Evolutionary conservation across 2,888 invertebrate genomes (phyloP), one percentile per base, ranked within the genome.

Genomic region (Plagodis pulveraria): DNA sequence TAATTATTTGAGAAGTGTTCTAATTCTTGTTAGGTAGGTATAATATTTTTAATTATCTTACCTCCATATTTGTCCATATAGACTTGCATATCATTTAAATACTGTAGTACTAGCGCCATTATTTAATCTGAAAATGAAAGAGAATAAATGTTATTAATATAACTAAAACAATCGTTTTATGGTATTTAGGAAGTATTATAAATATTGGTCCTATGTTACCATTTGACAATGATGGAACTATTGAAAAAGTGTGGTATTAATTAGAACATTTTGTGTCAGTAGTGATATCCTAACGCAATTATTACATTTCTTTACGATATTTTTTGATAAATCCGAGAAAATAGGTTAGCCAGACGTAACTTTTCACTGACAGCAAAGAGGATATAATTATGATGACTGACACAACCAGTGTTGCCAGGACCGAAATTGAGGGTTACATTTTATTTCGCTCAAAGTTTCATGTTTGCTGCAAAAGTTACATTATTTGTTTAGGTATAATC

Each of bases 31-130:
- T 36, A 8, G 36, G 35, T 35, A 35, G 35, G 36, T 36, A 36
- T 22, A 22, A 40, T 22, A 62, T 49, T 43, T 50, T 50, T 65
- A 7, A 51, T 41, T 49, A 6, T 43, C 95, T 95, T 88, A 97
- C 97, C 97, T 94, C 96, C 96, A 93, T 96, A 94, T 94, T 95
- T 96, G 87, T 97, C 95, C 94, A 97, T 94, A 86, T 96, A 95
- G 86, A 94, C 94, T 89, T 96, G 95, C 92, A 97, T 95, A 86
- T 94, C 94, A 87, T 96, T 95, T 92, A 96, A 94, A 88, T 95
- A 96, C 88, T 95, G 95, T 93, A 96, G 94, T 92, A 97, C 94
- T 93, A 96, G 94, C 93, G 96, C 96, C 97, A 97, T 97, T 85
- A 84, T 91, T 48, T 52, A 62, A 66, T 67, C 68, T 68, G 65